A percentile compares a stretch with the other conserved stretches of the same genome.
Evolutionary conservation across 2,888 invertebrate genomes (phyloP).

Genomic region (Epistrophella euchroma): DNA sequence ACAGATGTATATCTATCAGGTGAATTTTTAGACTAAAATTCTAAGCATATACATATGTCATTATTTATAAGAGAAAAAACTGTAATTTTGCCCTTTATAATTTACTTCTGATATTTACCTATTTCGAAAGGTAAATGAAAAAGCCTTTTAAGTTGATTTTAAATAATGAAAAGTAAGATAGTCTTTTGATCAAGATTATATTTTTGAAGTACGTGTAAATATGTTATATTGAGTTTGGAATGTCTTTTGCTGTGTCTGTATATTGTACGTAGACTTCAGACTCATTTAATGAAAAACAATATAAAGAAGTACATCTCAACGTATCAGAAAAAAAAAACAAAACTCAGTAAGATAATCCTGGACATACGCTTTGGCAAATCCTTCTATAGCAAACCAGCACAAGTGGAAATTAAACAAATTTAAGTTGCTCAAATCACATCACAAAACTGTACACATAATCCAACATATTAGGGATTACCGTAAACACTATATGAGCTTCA

Average conservation of each 20-base stretch:
- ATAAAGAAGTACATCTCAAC: no score
- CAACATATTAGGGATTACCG: slow-evolving; percentile 35
- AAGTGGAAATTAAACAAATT: slow-evolving; percentile 50
- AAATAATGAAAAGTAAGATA: neutral
- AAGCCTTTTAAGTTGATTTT: neutral
- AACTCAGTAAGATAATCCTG: slow-evolving; percentile 8
- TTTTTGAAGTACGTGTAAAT: neutral
- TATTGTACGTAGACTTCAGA: neutral
- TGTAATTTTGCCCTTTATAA: neutral
- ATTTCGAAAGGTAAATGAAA: neutral
- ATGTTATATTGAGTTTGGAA: neutral
- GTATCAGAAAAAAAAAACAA: slow-evolving; percentile 3
- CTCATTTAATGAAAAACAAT: neutral
- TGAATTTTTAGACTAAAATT: neutral
- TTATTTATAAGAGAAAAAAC: neutral
- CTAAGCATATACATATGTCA: neutral
- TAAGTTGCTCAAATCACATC: slow-evolving; percentile 23
- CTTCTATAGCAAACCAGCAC: slow-evolving; percentile 24
- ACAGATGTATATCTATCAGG: neutral
- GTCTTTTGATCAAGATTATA: neutral
- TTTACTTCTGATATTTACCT: neutral
- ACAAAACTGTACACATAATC: slow-evolving; percentile 2
- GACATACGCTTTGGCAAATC: slow-evolving; percentile 18
- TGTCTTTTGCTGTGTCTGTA: no score
- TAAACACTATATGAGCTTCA: slow-evolving; percentile 21